These are phyloP conservation scores for Beroe forskalii DNA, from an alignment of 37 sponge, comb jelly and placozoan genomes.

Conservation along the genomic window DNA sequence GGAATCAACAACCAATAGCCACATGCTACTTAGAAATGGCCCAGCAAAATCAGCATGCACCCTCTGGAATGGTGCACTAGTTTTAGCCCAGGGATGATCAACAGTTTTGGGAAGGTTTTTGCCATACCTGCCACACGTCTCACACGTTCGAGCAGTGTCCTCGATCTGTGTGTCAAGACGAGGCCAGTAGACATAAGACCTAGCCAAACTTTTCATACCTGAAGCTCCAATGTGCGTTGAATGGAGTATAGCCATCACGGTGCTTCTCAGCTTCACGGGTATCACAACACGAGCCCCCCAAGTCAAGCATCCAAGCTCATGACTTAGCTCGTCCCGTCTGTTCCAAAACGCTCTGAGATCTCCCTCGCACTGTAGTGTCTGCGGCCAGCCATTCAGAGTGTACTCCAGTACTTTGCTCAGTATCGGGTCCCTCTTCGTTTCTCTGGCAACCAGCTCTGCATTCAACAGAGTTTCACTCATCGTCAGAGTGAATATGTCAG, in stretches of 20 bases:
- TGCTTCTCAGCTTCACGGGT: background rate
- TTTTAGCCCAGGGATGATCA: background rate
- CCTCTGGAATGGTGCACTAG: background rate
- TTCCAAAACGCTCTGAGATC: slow-evolving; percentile 8
- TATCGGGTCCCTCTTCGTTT: slow-evolving; percentile 45
- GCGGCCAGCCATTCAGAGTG: slow-evolving; percentile 57
- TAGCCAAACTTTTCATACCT: background rate
- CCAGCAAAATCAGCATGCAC: slow-evolving; percentile 2
- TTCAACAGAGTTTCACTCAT: background rate
- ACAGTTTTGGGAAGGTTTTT: background rate
- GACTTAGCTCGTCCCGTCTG: slow-evolving; percentile 45
- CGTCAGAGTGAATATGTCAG: background rate
- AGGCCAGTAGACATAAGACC: background rate
- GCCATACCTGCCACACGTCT: background rate
- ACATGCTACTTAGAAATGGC: background rate
- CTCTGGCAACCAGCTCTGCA: background rate
- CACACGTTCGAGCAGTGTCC: background rate
- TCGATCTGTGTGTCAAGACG: background rate
- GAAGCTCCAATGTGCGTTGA: background rate
- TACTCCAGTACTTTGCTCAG: slow-evolving; percentile 63
- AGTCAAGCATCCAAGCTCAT: slow-evolving; percentile 64
- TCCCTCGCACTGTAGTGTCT: background rate
- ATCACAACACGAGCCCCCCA: slow-evolving; percentile 68
- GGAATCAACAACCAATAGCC: background rate
- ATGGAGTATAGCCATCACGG: background rate